Base-by-base conservation (phyloP, 2,797 vertebrate species). In the Danio kyathit region DNA sequence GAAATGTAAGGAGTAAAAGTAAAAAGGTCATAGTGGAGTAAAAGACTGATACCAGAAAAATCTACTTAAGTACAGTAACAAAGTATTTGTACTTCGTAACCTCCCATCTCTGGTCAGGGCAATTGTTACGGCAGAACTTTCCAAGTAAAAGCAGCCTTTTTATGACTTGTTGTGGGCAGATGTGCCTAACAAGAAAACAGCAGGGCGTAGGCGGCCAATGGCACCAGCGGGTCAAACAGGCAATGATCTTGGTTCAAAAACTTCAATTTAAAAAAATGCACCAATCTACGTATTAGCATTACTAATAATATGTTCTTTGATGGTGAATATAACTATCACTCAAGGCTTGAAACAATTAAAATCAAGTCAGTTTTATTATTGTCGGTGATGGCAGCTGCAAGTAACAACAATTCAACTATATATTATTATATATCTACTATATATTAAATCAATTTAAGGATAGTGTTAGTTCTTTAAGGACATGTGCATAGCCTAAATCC, bases 121-220 rank as follows among this genome's bases (percentile, higher is more conserved):
- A 57, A 56, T 64, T 77, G 57, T 77, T 49, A 77, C 71, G 44
- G 40, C 80, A 72, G 65, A 66, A 40, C 74, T 71, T 82, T 82
- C 66, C 74, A 72, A 41, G 66, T 72, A 70, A 72, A 72, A 76
- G 48, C 69, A 16, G 11, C 10, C 12, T 21, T 59, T 78, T 82
- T 48, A 66, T 67, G 61, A 44, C 69, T 78, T 78, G 51, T 44
- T 13, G 41, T 82, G 69, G 61, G 69, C 61, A 51, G 60, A 73
- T 43, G 43, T 60, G 29, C 14, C 52, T 17, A 46, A 54, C 57
- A 54, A 7, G 0, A 73, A 66, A 73, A 66, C 59, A 56, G 46
- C 9, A 66, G 51, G 61, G 74, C n/a, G 63, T 17, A 52, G 49
- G 64, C 44, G 59, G 66, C 41, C 29, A 82, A 44, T 60, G 69